These are phyloP conservation scores for Drosophila melanocephala DNA, from an alignment of 2,888 invertebrate genomes.

Conservation along the genomic window DNA sequence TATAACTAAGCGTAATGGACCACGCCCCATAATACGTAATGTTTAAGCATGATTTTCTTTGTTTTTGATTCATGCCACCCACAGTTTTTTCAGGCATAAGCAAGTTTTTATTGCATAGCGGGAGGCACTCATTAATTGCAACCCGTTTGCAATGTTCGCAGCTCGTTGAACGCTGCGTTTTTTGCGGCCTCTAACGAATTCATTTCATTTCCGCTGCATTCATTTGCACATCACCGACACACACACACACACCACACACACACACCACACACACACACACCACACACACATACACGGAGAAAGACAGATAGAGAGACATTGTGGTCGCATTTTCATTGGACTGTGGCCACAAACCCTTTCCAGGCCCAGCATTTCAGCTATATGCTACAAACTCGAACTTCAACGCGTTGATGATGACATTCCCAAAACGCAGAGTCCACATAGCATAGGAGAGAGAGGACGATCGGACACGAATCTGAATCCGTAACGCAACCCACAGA, in stretches of 20 bases:
- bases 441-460: conserved; percentile 24
- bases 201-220: conserved; percentile 79
- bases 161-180: conserved; percentile 58
- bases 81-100: conserved; percentile 36
- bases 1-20: not conserved
- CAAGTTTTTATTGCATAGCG: conserved; percentile 50
- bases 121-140: conserved; percentile 72
- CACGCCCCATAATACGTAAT: conserved; percentile 35
- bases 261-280: conserved; percentile 11
- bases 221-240: conserved; percentile 73
- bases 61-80: not conserved
- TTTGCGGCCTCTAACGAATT: conserved; percentile 76
- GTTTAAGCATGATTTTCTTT: conserved; percentile 29
- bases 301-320: conserved; percentile 54
- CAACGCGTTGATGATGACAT: conserved; percentile 75
- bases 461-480: conserved; percentile 30
- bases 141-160: conserved; percentile 78
- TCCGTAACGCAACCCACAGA: conserved; percentile 8
- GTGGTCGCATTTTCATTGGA: conserved; percentile 79
- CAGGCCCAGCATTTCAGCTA: conserved; percentile 48
- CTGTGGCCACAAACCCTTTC: conserved; percentile 72
- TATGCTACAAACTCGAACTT: conserved; percentile 67
- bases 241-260: conserved; percentile 6
- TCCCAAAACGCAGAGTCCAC: conserved; percentile 73
- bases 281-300: not conserved